Conservation (phyloP, 1,140 invertebrate species). For the Solenopsis invicta region DNA sequence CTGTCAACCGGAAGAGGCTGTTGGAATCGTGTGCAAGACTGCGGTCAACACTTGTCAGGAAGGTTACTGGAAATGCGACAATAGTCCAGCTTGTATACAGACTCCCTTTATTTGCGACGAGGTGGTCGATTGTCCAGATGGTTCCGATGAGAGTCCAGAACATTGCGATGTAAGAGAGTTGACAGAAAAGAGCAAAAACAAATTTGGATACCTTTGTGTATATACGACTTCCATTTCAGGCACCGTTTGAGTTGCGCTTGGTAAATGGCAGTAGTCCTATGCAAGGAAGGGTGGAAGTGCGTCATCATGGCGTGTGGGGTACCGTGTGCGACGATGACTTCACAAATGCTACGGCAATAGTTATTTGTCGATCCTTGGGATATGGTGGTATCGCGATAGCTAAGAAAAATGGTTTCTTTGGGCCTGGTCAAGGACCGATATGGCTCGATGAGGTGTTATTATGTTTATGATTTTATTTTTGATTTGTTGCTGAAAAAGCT, state of each 20-base stretch:
- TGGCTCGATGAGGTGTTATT: slow-evolving; percentile 90
- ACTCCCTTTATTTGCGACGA: slow-evolving; percentile 90
- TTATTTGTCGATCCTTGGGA: slow-evolving; percentile 90
- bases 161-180: slow-evolving; percentile 88
- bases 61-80: slow-evolving; percentile 90
- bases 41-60: slow-evolving; percentile 88
- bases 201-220: background rate
- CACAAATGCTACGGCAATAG: slow-evolving; percentile 89
- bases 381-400: slow-evolving; percentile 88
- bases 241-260: slow-evolving; percentile 89
- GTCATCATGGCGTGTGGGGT: slow-evolving; percentile 91
- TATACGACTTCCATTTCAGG: slow-evolving; percentile 79
- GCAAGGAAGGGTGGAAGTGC: slow-evolving; percentile 91
- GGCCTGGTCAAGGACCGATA: slow-evolving; percentile 89
- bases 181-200: background rate
- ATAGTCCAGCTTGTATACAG: slow-evolving; percentile 89
- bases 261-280: slow-evolving; percentile 87
- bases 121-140: slow-evolving; percentile 90
- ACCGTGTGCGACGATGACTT: slow-evolving; percentile 94
- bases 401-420: slow-evolving; percentile 86
- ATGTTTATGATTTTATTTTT: background rate
- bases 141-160: slow-evolving; percentile 89
- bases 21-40: slow-evolving; percentile 90
- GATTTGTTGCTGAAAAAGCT: background rate
- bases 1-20: slow-evolving; percentile 91